phyloP scores from a whole-genome alignment of 2,797 vertebrate genomes.

The Chromis chromis region DNA sequence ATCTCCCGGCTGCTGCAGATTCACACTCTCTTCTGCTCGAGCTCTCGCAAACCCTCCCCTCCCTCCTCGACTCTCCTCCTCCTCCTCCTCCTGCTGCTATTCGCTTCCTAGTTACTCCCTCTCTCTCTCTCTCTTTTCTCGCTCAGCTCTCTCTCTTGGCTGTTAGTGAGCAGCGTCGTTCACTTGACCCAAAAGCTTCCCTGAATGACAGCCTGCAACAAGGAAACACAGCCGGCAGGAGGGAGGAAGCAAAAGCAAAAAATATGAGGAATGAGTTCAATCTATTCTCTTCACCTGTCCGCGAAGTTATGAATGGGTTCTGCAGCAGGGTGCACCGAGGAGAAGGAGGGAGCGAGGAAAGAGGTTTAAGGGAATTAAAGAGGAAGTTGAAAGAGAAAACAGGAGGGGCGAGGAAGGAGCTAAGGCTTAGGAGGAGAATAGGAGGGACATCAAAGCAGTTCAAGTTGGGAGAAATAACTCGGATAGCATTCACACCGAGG shows the following conservation, averaged over 20 bases:
- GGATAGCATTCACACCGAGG: background rate
- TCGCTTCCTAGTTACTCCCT: slow-evolving; percentile 67
- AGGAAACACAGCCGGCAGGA: background rate
- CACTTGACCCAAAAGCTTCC: slow-evolving; percentile 92
- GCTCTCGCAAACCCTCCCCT: slow-evolving; percentile 72
- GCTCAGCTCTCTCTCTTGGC: slow-evolving; percentile 43
- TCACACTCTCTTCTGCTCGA: slow-evolving; percentile 79
- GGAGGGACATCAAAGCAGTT: slow-evolving; percentile 11
- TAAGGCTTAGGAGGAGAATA: background rate
- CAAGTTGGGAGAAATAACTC: background rate
- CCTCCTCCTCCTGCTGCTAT: slow-evolving; percentile 51
- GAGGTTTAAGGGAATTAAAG: slow-evolving; percentile 42
- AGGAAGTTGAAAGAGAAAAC: slow-evolving; percentile 40
- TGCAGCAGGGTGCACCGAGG: background rate
- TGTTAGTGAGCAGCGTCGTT: slow-evolving; percentile 76
- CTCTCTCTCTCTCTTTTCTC: too few relatives aligned
- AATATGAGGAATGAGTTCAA: slow-evolving; percentile 20
- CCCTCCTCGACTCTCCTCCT: slow-evolving; percentile 71
- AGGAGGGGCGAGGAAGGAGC: slow-evolving; percentile 7
- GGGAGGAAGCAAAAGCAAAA: too few relatives aligned
- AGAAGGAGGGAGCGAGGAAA: background rate
- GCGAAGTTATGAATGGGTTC: slow-evolving; percentile 42
- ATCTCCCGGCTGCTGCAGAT: slow-evolving; percentile 86
- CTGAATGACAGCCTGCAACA: slow-evolving; percentile 77
- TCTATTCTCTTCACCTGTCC: slow-evolving; percentile 19